Conservation (phyloP, 2,113 vertebrate species). For the Phaethornis superciliosus region DNA sequence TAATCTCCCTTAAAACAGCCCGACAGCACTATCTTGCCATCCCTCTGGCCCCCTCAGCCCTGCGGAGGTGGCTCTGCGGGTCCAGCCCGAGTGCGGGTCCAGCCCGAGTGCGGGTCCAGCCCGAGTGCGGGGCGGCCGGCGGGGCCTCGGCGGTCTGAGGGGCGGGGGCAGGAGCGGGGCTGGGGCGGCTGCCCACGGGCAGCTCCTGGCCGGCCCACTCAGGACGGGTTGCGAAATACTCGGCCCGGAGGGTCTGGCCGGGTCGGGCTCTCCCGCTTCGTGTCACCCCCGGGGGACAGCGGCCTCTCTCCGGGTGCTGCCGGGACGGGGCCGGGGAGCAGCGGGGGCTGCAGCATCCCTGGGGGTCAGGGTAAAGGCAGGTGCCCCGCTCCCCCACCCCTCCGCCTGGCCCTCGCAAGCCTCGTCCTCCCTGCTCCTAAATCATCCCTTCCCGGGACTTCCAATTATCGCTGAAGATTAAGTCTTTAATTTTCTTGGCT, state of each 20-base stretch:
- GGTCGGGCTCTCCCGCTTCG: background rate
- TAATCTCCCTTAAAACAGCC: background rate
- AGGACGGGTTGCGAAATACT: accelerated
- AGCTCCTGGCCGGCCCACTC: background rate
- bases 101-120: background rate
- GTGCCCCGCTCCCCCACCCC: background rate
- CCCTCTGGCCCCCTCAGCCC: background rate
- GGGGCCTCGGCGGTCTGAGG: too few relatives aligned
- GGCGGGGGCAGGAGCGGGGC: background rate
- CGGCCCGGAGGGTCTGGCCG: too few relatives aligned
- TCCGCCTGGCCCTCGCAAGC: background rate
- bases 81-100: background rate
- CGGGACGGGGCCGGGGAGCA: background rate
- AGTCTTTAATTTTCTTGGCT: conserved; percentile 40
- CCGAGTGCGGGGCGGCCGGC: background rate
- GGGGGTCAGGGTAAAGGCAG: background rate
- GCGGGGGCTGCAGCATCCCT: background rate
- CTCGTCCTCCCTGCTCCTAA: background rate
- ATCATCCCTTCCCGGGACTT: background rate
- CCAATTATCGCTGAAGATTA: background rate
- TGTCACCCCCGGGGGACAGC: background rate
- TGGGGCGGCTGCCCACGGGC: background rate
- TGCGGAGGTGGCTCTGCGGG: background rate
- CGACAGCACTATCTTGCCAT: accelerated
- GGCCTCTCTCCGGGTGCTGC: background rate